Conservation (phyloP, 2,797 vertebrate genomes). For the Oreortyx pictus region DNA sequence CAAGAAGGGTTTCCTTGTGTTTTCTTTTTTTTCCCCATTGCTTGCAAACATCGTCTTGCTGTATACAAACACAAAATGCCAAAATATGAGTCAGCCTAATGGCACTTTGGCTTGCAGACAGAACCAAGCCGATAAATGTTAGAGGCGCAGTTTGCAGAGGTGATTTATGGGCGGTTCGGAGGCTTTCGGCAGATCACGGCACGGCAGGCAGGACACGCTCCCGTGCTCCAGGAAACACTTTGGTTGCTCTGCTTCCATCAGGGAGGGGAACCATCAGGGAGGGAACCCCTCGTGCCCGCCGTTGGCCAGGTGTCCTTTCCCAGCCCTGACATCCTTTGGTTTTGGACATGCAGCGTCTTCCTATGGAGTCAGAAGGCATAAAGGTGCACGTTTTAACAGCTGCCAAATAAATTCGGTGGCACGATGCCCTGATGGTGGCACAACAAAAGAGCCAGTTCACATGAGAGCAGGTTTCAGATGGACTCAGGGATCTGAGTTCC, state of each 20-base stretch:
- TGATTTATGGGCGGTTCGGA: background rate
- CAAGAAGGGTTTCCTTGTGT: background rate
- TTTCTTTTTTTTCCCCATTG: background rate
- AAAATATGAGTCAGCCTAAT: constrained; percentile 48
- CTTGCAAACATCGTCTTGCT: constrained; percentile 25
- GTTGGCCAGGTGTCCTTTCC: background rate
- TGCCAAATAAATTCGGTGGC: background rate
- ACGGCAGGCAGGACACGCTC: background rate
- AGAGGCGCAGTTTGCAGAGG: background rate
- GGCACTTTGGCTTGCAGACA: background rate
- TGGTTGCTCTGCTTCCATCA: background rate
- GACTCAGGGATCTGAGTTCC: constrained; percentile 11
- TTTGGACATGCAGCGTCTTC: background rate
- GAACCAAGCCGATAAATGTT: background rate
- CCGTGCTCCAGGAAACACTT: background rate
- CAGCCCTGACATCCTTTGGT: background rate
- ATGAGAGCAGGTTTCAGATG: background rate
- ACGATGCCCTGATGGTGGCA: background rate
- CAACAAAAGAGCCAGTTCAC: constrained; percentile 31
- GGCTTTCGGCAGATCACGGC: background rate
- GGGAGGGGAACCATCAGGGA: background rate
- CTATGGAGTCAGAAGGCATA: background rate
- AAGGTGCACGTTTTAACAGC: background rate
- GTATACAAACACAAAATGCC: constrained; percentile 41
- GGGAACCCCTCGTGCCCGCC: background rate